A percentile compares a stretch with the other conserved stretches of the same genome.
These are phyloP conservation scores for Platichthys flesus DNA, from an alignment of 2,113 vertebrate genomes.

Conservation along the genomic window DNA sequence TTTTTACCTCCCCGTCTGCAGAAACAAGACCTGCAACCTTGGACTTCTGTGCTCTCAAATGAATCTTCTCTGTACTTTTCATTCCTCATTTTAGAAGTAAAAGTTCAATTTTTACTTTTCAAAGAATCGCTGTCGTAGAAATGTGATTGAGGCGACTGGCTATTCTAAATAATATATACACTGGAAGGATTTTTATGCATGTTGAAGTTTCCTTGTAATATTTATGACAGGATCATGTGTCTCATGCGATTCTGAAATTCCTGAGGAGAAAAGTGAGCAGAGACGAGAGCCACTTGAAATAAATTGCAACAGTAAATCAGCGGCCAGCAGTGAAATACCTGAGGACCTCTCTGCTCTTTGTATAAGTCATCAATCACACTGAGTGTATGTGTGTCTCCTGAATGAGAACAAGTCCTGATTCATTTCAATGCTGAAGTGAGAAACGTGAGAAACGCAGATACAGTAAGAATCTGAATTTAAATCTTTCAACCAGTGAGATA, in stretches of 20 bases:
- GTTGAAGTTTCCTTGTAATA: neutral
- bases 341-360: neutral
- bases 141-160: too few relatives aligned
- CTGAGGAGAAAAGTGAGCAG: neutral
- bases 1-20: slow-evolving; percentile 42
- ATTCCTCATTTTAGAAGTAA: neutral
- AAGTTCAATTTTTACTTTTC: too few relatives aligned
- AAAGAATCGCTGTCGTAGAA: too few relatives aligned
- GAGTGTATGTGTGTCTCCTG: neutral
- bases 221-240: neutral
- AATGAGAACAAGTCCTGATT: neutral
- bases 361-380: neutral
- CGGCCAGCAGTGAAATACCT: neutral
- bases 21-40: slow-evolving; percentile 39
- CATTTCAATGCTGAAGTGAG: neutral
- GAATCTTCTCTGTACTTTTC: slow-evolving; percentile 47
- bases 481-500: too few relatives aligned
- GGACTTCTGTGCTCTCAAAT: slow-evolving; percentile 30
- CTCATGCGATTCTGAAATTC: neutral
- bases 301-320: neutral
- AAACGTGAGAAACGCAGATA: too few relatives aligned
- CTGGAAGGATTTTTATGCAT: neutral
- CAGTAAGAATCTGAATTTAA: too few relatives aligned
- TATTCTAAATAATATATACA: neutral
- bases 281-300: neutral